phyloP scores from a whole-genome alignment of 2,888 invertebrate species.

The Acanthococcus lagerstroemiae region DNA sequence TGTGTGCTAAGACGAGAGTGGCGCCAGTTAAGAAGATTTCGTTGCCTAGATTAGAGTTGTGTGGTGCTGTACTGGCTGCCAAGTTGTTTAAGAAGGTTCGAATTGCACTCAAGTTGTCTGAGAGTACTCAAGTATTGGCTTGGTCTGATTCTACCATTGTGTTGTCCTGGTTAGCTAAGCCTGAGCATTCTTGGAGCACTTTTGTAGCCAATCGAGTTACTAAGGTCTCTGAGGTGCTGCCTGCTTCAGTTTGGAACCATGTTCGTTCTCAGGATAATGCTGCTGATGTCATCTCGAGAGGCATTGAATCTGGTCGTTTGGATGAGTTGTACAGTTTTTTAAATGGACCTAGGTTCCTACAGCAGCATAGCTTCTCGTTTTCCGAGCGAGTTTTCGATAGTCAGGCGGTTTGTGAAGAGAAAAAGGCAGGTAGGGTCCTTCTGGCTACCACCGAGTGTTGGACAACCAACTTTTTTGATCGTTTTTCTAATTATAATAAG shows the following conservation, averaged over 20 bases:
- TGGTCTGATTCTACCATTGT: constrained; percentile 15
- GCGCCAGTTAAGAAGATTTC: constrained; percentile 35
- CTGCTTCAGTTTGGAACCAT: neutral
- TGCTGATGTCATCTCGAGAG: neutral
- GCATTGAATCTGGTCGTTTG: constrained; percentile 25
- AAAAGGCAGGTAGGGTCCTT: neutral
- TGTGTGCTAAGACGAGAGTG: no score
- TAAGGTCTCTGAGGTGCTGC: no score
- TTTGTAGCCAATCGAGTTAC: constrained; percentile 37
- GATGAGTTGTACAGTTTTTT: neutral
- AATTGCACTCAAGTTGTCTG: constrained; percentile 3
- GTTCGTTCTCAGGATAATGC: constrained; percentile 1
- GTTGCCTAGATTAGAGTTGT: constrained; percentile 37
- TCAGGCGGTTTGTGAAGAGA: neutral
- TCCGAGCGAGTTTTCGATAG: neutral
- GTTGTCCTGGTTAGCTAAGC: constrained; percentile 27
- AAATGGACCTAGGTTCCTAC: neutral
- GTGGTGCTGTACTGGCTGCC: constrained; percentile 35
- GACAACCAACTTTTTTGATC: neutral
- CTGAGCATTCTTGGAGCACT: constrained; percentile 35
- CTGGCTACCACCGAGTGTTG: neutral
- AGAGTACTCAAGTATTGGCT: no score
- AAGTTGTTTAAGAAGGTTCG: constrained; percentile 27
- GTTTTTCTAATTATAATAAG: neutral
- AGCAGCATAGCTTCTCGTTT: no score